These are phyloP conservation scores for Engystomops pustulosus DNA, from an alignment of 2,113 vertebrate genomes.

Conservation along the genomic window DNA sequence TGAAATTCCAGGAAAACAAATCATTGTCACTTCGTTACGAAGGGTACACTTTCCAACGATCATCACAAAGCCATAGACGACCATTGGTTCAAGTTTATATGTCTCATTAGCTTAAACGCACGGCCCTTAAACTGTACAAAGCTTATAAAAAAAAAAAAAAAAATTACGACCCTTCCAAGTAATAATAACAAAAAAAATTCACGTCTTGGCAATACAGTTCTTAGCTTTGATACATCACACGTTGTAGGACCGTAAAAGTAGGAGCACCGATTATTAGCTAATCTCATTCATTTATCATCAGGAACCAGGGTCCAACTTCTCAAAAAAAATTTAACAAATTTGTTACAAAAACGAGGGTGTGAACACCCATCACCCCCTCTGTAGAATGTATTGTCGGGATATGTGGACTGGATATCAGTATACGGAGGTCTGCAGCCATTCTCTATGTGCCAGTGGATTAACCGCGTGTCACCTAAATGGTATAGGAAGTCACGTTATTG, in stretches of 20 bases:
- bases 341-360: neutral
- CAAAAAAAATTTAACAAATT: neutral
- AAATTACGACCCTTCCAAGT: neutral
- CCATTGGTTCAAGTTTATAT: conserved; percentile 68
- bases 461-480: neutral
- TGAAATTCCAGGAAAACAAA: conserved; percentile 72
- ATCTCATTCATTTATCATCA: no score
- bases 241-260: neutral
- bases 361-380: neutral
- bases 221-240: neutral
- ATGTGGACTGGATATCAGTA: no score
- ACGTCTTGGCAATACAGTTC: neutral
- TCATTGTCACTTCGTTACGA: conserved; percentile 74
- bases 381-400: neutral
- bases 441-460: no score
- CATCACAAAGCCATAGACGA: conserved; percentile 59
- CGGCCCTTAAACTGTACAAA: conserved; percentile 46
- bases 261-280: neutral
- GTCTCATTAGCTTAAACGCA: conserved; percentile 64
- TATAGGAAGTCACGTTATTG: neutral
- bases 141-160: neutral
- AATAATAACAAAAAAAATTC: neutral
- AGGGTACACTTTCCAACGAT: conserved; percentile 72
- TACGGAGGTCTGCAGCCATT: no score
- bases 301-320: neutral